phyloP scores from a whole-genome alignment of 2,888 invertebrate genomes.

The Fragum sueziense region DNA sequence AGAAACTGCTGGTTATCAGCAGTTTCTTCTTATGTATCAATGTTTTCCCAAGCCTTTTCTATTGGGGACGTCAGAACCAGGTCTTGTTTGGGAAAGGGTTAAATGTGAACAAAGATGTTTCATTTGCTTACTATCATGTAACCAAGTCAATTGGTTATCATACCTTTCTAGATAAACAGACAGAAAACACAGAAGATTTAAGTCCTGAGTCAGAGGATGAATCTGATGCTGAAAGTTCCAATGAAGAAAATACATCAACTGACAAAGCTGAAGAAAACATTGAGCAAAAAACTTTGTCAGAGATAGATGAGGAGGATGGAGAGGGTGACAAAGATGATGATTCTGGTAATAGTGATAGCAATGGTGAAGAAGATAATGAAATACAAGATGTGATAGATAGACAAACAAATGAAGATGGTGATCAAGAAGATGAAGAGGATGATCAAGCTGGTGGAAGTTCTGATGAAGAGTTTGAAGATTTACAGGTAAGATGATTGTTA shows the following conservation, averaged over 20 bases:
- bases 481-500: constrained; percentile 19
- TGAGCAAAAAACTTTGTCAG: not conserved
- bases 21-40: too few relatives aligned
- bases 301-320: not conserved
- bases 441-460: constrained; percentile 25
- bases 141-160: too few relatives aligned
- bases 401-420: constrained; percentile 15
- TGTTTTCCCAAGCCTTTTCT: too few relatives aligned
- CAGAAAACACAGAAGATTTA: not conserved
- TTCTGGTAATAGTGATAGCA: constrained; percentile 19
- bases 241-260: too few relatives aligned
- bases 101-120: too few relatives aligned
- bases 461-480: constrained; percentile 44
- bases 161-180: not conserved
- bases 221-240: not conserved
- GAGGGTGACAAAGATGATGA: constrained; percentile 20
- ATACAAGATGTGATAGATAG: constrained; percentile 39
- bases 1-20: too few relatives aligned
- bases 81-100: too few relatives aligned
- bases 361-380: constrained; percentile 45
- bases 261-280: too few relatives aligned
- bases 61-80: too few relatives aligned
- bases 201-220: too few relatives aligned
- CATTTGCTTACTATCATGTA: too few relatives aligned
- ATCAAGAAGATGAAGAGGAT: constrained; percentile 2